Evolutionary conservation across 2,113 vertebrate genomes (phyloP).

Genomic region (Nasalis larvatus): DNA sequence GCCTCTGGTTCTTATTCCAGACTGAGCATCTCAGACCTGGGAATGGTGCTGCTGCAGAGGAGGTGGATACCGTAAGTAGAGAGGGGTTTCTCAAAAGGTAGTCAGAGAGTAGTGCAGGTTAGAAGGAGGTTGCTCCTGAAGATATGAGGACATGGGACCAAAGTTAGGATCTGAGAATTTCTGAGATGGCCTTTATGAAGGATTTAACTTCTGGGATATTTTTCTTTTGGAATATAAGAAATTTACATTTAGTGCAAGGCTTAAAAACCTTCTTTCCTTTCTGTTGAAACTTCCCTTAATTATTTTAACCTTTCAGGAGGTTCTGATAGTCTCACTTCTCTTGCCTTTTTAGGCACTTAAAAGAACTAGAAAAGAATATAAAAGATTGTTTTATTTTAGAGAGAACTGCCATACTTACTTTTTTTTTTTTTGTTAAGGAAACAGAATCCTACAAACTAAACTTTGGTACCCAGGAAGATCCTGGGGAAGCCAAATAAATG

Average conservation of each 20-base stretch:
- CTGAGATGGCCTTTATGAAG: background rate
- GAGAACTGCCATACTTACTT: background rate
- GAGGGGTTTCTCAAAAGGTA: background rate
- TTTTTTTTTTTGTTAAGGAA: background rate
- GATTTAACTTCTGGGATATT: background rate
- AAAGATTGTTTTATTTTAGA: constrained; percentile 21
- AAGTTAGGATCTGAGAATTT: background rate
- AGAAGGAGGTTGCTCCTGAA: background rate
- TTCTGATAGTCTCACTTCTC: background rate
- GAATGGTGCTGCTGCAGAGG: background rate
- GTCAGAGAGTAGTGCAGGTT: background rate
- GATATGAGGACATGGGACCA: background rate
- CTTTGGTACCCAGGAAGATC: background rate
- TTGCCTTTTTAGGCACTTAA: constrained; percentile 31
- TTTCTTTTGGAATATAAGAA: background rate
- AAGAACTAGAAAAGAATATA: background rate
- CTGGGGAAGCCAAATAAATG: background rate
- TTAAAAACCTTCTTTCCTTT: constrained; percentile 21
- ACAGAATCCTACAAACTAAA: background rate
- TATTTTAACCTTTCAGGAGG: constrained; percentile 44
- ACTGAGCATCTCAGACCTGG: background rate
- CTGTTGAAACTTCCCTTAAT: constrained; percentile 35
- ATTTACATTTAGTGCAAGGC: background rate
- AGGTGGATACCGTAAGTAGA: background rate
- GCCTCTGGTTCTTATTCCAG: background rate